phyloP scores from a whole-genome alignment of 2,888 invertebrate genomes.

The Hipparchia semele region DNA sequence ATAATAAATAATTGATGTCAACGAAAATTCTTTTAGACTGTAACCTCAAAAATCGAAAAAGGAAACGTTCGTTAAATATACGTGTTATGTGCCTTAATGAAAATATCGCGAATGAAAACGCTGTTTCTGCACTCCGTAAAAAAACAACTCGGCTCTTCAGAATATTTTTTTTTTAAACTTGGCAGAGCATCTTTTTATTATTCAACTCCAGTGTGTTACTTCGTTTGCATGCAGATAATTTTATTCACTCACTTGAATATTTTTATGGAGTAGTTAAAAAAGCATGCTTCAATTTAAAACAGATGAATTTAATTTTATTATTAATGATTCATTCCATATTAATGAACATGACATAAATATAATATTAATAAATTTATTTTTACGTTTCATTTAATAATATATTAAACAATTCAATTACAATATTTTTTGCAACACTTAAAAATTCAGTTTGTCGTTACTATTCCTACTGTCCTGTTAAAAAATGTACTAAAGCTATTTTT shows the following conservation, averaged over 20 bases:
- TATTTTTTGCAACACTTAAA: no score
- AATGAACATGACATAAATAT: not conserved
- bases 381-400: no score
- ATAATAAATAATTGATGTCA: no score
- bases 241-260: slow-evolving; percentile 12
- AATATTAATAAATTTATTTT: no score
- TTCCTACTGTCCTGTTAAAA: no score
- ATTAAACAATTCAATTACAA: no score
- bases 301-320: not conserved
- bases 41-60: no score
- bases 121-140: slow-evolving; percentile 5
- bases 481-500: no score
- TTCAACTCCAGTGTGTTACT: slow-evolving; percentile 3
- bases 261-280: slow-evolving; percentile 3
- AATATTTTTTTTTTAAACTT: slow-evolving; percentile 12
- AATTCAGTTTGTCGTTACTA: no score
- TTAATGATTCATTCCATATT: not conserved
- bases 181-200: slow-evolving; percentile 17
- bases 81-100: not conserved
- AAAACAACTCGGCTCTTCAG: slow-evolving; percentile 4
- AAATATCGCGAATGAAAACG: not conserved
- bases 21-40: no score
- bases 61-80: not conserved
- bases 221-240: slow-evolving; percentile 10
- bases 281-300: not conserved